Evolutionary conservation across 1,140 invertebrate genomes (phyloP).

Genomic region (Drosophila simulans): DNA sequence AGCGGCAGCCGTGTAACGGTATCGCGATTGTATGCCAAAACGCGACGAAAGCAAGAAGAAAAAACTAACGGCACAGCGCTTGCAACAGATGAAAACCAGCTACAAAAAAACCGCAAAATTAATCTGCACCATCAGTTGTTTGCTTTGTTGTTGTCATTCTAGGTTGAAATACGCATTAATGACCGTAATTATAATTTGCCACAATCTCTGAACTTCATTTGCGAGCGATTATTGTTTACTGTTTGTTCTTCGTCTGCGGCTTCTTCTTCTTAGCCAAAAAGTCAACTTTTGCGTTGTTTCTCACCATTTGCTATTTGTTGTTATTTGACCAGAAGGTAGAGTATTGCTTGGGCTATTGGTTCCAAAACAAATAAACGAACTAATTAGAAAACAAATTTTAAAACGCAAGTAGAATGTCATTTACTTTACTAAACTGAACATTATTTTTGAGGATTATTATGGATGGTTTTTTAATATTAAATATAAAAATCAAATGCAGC

Average conservation of each 20-base stretch:
- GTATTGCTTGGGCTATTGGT: background rate
- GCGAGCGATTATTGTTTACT: slow-evolving; percentile 23
- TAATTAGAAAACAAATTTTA: no score
- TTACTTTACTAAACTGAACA: no score
- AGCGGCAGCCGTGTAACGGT: slow-evolving; percentile 32
- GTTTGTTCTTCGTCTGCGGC: slow-evolving; percentile 30
- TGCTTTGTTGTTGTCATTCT: slow-evolving; percentile 1
- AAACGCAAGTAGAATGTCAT: no score
- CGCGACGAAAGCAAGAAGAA: slow-evolving; percentile 13
- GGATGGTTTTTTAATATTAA: no score
- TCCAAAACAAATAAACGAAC: no score
- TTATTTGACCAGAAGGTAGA: slow-evolving; percentile 6
- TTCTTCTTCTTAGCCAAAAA: slow-evolving; percentile 24
- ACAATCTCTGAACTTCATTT: slow-evolving; percentile 38
- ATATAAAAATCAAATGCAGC: no score
- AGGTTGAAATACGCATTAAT: slow-evolving; percentile 24
- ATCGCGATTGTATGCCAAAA: slow-evolving; percentile 39
- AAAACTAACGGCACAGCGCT: slow-evolving; percentile 21
- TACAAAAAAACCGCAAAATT: background rate
- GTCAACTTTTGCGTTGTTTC: slow-evolving; percentile 59
- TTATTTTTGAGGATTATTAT: no score
- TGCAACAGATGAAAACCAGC: slow-evolving; percentile 31
- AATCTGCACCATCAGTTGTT: slow-evolving; percentile 6
- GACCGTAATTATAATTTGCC: slow-evolving; percentile 12
- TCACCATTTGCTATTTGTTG: slow-evolving; percentile 14